Conservation (phyloP, 2,113 vertebrate species). For the Ciconia maguari region DNA sequence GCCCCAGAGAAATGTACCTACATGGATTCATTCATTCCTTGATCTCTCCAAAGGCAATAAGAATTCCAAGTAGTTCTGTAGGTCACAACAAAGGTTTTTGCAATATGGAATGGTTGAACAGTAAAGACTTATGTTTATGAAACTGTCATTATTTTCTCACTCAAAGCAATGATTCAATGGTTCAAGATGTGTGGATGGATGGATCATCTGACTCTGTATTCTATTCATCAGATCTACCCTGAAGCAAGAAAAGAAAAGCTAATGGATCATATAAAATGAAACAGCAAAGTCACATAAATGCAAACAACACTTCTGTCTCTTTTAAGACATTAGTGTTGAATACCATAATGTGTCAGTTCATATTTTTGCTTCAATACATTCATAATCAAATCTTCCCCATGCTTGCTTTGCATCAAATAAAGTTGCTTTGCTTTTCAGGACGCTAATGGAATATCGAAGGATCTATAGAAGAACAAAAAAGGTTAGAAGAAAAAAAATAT, state of each 20-base stretch:
- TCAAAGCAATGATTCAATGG: neutral
- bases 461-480: neutral
- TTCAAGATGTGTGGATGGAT: neutral
- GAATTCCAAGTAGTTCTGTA: neutral
- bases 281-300: neutral
- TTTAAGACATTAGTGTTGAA: neutral
- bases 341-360: neutral
- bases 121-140: neutral
- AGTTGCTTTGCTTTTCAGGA: neutral
- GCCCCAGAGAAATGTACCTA: neutral
- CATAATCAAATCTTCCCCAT: neutral
- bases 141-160: neutral
- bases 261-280: slow-evolving; percentile 8
- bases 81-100: neutral
- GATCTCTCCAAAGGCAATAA: neutral
- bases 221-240: neutral
- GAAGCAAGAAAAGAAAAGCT: neutral
- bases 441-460: neutral
- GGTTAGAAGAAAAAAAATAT: neutral
- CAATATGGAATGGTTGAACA: neutral
- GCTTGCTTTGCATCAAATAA: neutral
- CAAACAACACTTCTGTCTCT: neutral
- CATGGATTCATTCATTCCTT: neutral
- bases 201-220: neutral
- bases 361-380: neutral